Conservation (phyloP, 2,113 vertebrate species). For the Brachypodius melanocephalos region DNA sequence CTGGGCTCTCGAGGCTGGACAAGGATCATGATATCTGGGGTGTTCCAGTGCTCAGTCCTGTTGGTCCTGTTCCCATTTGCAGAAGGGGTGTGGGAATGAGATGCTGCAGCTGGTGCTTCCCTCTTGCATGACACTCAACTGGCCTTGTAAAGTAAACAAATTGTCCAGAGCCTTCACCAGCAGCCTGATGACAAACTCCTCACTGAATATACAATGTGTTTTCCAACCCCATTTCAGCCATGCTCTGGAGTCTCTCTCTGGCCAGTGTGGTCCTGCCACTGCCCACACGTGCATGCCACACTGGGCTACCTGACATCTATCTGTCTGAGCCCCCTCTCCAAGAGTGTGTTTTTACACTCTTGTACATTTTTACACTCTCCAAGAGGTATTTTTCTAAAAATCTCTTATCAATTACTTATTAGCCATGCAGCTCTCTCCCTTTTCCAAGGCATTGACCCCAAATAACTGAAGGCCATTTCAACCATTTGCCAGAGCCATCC, state of each 20-base stretch:
- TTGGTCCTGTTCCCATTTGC: neutral
- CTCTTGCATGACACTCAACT: neutral
- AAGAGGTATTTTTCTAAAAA: neutral
- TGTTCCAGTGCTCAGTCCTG: neutral
- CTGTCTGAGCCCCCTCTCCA: neutral
- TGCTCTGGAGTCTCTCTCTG: neutral
- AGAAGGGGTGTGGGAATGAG: neutral
- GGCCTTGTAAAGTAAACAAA: neutral
- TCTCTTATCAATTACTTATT: neutral
- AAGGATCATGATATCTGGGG: accelerated
- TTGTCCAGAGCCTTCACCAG: neutral
- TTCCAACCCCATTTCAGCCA: accelerated
- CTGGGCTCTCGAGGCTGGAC: neutral
- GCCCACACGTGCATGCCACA: accelerated
- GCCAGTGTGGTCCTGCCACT: accelerated
- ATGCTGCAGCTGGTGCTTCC: neutral
- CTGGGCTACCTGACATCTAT: neutral
- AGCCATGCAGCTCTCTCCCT: neutral
- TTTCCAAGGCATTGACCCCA: neutral
- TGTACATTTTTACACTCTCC: neutral
- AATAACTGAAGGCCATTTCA: neutral
- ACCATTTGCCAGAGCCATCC: neutral
- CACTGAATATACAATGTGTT: neutral
- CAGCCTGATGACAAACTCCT: neutral
- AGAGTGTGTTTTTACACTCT: neutral